Evolutionary conservation across 1,140 invertebrate species (phyloP).

Genomic region (Melitaea cinxia): DNA sequence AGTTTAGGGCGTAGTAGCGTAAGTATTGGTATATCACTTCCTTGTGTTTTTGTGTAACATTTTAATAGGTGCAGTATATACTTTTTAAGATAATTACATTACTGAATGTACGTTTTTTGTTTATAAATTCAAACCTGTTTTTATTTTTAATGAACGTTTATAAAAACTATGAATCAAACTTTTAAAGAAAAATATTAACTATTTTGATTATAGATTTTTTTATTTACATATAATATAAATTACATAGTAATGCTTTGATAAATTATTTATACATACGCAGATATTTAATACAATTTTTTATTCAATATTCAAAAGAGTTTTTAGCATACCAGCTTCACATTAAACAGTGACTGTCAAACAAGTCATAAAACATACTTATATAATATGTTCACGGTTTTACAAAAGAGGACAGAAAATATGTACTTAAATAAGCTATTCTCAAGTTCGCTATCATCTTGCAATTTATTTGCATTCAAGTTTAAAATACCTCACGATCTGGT

Average conservation of each 20-base stretch:
- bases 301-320: background rate
- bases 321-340: too few relatives aligned
- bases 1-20: conserved; percentile 66
- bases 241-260: too few relatives aligned
- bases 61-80: conserved; percentile 38
- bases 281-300: background rate
- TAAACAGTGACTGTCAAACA: background rate
- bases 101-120: background rate
- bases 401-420: conserved; percentile 13
- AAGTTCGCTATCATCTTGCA: conserved; percentile 63
- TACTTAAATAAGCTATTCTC: conserved; percentile 40
- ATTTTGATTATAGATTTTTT: too few relatives aligned
- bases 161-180: too few relatives aligned
- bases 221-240: too few relatives aligned
- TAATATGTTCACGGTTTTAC: background rate
- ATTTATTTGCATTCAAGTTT: conserved; percentile 71
- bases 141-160: too few relatives aligned
- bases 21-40: conserved; percentile 60
- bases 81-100: conserved; percentile 25
- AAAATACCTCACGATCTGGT: conserved; percentile 73
- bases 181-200: too few relatives aligned
- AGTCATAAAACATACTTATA: background rate
- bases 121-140: background rate
- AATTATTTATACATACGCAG: too few relatives aligned
- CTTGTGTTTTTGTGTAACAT: conserved; percentile 56